Base-by-base conservation (phyloP, 64 coral and sea anemone genomes). In the Anthopleura sola region DNA sequence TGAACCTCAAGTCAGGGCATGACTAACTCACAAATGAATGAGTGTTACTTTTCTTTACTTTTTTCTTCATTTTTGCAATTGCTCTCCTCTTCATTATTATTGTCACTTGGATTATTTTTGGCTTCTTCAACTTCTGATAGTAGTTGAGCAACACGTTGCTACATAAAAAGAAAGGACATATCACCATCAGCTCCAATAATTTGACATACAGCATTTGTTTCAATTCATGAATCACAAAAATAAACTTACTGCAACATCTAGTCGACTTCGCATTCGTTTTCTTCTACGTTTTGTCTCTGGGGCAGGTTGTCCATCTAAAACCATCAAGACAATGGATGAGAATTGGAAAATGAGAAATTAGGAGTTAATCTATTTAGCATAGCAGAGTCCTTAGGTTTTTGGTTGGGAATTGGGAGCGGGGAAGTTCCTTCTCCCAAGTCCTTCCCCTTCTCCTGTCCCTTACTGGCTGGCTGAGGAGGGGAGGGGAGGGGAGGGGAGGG, bases 191-290 rank as follows among this genome's bases (percentile, higher is more conserved):
- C 24, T 62, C 58, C 24, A 26, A 26, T 21, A 44, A 44, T 44
- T 3, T 44, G 40, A 44, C 9, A 8, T 8, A 44, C 40, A 44
- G 40, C 40, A 8, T 49, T 34, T 21, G 37, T 34, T 78, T 37
- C 1, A 34, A 48, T 28, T 44, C 5, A 20, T 2, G 33, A 20
- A 17, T 5, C 20, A 37, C 15, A 80, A 20, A 21, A 21, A 26
- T 37, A 32, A 75, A 96, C 97, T 92, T 95, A 99, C 97, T 48
- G 97, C 93, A 46, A 92, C 87, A 86, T 89, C 90, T 38, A 92
- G 87, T 75, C 93, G 89, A 40, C 57, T 94, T 15, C 79, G 51
- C 23, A 86, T 75, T 68, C 97, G 68, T 82, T 26, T 90, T 87
- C 76, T 80, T 87, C 90, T 86, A 23, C 80, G 82, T 71, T 71